phyloP scores from a whole-genome alignment of 2,113 vertebrate genomes.

The Mus spicilegus region DNA sequence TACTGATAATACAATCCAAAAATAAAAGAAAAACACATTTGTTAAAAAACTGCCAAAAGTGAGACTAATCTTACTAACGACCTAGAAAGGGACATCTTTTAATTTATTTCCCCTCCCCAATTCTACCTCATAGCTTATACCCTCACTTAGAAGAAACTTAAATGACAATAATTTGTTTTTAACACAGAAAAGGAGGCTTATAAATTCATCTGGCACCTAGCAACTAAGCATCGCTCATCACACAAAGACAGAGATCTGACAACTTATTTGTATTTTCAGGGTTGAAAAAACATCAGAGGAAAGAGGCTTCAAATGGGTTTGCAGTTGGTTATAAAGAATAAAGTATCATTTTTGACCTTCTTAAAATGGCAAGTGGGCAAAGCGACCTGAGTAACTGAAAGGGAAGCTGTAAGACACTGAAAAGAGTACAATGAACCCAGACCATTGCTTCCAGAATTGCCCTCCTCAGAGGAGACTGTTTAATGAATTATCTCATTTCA shows the following conservation, averaged over 20 bases:
- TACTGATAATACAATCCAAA: slow-evolving; percentile 71
- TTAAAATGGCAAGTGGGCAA: slow-evolving; percentile 44
- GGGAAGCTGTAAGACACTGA: neutral
- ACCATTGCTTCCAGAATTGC: slow-evolving; percentile 25
- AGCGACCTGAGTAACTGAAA: slow-evolving; percentile 31
- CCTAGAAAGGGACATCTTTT: slow-evolving; percentile 39
- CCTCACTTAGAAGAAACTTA: neutral
- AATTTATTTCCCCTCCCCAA: neutral
- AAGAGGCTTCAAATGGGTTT: slow-evolving; percentile 30
- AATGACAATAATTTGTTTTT: slow-evolving; percentile 37
- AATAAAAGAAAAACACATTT: slow-evolving; percentile 80
- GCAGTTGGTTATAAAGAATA: slow-evolving; percentile 27
- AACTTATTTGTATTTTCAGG: slow-evolving; percentile 15
- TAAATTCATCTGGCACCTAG: neutral
- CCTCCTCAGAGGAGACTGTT: neutral
- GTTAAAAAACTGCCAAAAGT: slow-evolving; percentile 77
- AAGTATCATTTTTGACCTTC: slow-evolving; percentile 9
- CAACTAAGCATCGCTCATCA: neutral
- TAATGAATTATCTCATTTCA: slow-evolving; percentile 41
- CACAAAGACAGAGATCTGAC: neutral
- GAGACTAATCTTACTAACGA: slow-evolving; percentile 67
- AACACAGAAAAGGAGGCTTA: slow-evolving; percentile 34
- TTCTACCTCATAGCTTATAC: slow-evolving; percentile 33
- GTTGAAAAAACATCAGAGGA: neutral
- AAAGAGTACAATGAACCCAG: slow-evolving; percentile 31